These are phyloP conservation scores for Drosophila subobscura DNA, from an alignment of 1,140 invertebrate species.

Conservation along the genomic window DNA sequence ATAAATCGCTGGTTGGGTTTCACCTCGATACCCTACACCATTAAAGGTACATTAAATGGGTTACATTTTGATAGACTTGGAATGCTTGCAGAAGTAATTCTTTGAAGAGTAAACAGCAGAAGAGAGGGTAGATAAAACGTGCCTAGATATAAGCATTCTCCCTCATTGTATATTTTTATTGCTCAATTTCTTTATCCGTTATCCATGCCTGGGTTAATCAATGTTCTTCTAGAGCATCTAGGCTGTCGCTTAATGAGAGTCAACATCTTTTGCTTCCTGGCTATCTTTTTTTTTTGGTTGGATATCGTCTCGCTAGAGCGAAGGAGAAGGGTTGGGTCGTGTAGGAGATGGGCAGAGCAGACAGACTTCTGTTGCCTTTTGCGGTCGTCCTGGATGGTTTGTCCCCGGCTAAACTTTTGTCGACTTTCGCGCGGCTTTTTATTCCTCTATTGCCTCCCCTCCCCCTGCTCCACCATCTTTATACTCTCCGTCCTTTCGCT, in stretches of 20 bases:
- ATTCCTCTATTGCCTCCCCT: neutral
- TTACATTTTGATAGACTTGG: neutral
- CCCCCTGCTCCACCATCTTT: too few species aligned
- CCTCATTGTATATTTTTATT: neutral
- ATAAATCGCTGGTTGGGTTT: slow-evolving; percentile 65
- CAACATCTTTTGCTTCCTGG: slow-evolving; percentile 12
- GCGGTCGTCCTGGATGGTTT: slow-evolving; percentile 65
- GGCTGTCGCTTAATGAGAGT: slow-evolving; percentile 25
- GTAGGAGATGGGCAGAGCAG: slow-evolving; percentile 9
- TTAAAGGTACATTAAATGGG: slow-evolving; percentile 7
- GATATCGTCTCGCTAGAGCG: slow-evolving; percentile 13
- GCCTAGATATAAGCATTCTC: too few species aligned
- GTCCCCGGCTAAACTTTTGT: slow-evolving; percentile 70
- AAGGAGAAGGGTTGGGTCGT: neutral
- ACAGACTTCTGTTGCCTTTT: slow-evolving; percentile 45
- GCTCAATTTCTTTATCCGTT: neutral
- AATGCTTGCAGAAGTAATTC: too few species aligned
- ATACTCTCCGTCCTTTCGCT: neutral
- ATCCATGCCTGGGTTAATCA: too few species aligned
- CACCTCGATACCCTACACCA: slow-evolving; percentile 30
- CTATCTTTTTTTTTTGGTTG: slow-evolving; percentile 1
- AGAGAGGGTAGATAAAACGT: too few species aligned
- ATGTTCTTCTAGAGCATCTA: slow-evolving; percentile 9
- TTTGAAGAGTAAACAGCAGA: too few species aligned
- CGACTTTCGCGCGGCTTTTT: slow-evolving; percentile 56